Base-by-base conservation (phyloP, 2,888 invertebrate genomes). In the Strigamia transsilvanica region DNA sequence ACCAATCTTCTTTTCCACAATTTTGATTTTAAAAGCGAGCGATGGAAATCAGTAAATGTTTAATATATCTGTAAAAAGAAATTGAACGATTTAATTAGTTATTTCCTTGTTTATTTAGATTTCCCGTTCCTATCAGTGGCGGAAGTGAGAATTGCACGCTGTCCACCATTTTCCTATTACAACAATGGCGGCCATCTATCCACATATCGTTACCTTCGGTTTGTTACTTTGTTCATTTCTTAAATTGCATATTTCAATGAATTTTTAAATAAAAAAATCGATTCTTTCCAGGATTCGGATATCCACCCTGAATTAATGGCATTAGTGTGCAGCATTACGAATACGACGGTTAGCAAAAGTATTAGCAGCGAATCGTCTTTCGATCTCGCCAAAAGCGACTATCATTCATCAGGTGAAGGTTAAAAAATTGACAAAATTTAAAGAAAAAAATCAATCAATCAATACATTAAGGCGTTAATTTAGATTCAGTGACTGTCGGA, bases 311-410 rank as follows among this genome's bases (percentile, higher is more conserved):
- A 77, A 23, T 32, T 32, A 77, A 77, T 77, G 77, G 27, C 77
- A 27, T 23, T 77, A 27, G 77, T 77, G n/a, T 77, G 77, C 32
- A 23, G 32, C 77, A 77, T 77, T 77, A 77, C 77, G 15, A 51
- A 51, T 6, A 15, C 77, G 3, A 9, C 77, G 23, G 77, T 10
- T 12, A 21, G 77, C 32, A 23, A 21, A 32, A 77, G 77, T 32
- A 77, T 23, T 6, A 77, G 77, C 32, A 77, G 27, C 10, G 77
- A 77, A 7, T 77, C 77, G 23, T 27, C 77, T 77, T 77, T 77
- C 23, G 77, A 77, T 77, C 32, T 77, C n/a, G n/a, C 77, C 23
- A 32, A 32, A 77, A 32, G 32, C 15, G 77, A 77, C 6, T 77
- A 23, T 23, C 15, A 18, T 15, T 18, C 51, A 10, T 51, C 51